Percentiles rank a stretch among this genome's conserved stretches.
Conservation (phyloP, 1,140 invertebrate species). For the Drosophila setifemur region DNA sequence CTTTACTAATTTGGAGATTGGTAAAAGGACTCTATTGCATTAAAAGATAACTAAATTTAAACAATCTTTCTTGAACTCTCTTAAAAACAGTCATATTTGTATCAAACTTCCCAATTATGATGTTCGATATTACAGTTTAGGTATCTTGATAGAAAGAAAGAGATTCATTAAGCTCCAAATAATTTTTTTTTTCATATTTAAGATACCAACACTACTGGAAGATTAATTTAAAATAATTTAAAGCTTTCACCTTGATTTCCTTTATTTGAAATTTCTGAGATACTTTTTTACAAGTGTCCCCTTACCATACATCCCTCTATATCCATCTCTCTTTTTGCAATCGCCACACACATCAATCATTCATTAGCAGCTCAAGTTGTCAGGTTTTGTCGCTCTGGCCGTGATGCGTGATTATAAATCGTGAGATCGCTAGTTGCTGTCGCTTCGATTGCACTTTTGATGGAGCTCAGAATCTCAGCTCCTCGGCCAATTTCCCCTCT, state of each 20-base stretch:
- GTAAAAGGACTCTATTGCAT: too few species aligned
- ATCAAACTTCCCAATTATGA: too few species aligned
- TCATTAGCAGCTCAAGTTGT: constrained; percentile 79
- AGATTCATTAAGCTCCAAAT: too few species aligned
- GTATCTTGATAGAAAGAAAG: too few species aligned
- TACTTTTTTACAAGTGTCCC: background rate
- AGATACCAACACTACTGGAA: too few species aligned
- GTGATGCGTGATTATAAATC: constrained; percentile 59
- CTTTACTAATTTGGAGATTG: too few species aligned
- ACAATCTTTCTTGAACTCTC: too few species aligned
- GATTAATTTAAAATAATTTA: background rate
- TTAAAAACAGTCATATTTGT: too few species aligned
- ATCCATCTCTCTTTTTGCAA: constrained; percentile 12
- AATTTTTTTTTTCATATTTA: too few species aligned
- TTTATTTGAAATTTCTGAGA: background rate
- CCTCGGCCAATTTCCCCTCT: background rate
- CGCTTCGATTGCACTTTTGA: constrained; percentile 32
- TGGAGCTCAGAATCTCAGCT: constrained; percentile 21
- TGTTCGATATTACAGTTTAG: too few species aligned
- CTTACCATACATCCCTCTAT: background rate
- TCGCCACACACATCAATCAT: constrained; percentile 72
- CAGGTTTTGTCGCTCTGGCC: constrained; percentile 56
- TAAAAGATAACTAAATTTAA: too few species aligned
- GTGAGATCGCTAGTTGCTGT: constrained; percentile 32
- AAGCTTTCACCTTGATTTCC: background rate